Percentiles rank a stretch among this genome's conserved stretches.
Conservation (phyloP, 2,797 vertebrate species). For the Poecilia velifera region DNA sequence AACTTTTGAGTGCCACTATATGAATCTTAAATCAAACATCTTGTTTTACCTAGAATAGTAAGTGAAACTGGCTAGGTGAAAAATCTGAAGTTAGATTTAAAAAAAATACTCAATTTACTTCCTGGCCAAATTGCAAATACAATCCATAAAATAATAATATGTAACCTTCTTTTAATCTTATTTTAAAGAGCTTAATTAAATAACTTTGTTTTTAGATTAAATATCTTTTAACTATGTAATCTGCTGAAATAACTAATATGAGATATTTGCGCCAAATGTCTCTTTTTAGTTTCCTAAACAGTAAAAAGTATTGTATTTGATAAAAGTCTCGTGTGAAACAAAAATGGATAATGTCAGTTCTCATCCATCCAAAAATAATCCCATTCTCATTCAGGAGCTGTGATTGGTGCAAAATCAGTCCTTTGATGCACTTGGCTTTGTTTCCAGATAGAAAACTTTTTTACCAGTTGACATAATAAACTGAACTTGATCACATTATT, state of each 20-base stretch:
- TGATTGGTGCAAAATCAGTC: neutral
- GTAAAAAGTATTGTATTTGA: neutral
- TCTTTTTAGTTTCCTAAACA: neutral
- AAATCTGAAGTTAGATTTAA: neutral
- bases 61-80: neutral
- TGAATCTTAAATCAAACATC: neutral
- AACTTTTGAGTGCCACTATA: neutral
- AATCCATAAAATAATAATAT: neutral
- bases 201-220: neutral
- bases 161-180: neutral
- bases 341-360: neutral
- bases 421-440: neutral
- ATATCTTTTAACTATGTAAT: neutral
- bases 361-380: neutral
- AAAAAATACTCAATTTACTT: neutral
- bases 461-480: neutral
- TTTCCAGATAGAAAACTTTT: neutral
- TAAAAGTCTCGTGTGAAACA: neutral
- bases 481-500: neutral
- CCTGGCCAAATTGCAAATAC: neutral
- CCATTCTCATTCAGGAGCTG: neutral
- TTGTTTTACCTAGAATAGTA: neutral
- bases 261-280: neutral
- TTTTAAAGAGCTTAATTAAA: neutral
- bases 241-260: neutral